Conservation (phyloP, 1,140 invertebrate genomes). For the Drosophila rufa region DNA sequence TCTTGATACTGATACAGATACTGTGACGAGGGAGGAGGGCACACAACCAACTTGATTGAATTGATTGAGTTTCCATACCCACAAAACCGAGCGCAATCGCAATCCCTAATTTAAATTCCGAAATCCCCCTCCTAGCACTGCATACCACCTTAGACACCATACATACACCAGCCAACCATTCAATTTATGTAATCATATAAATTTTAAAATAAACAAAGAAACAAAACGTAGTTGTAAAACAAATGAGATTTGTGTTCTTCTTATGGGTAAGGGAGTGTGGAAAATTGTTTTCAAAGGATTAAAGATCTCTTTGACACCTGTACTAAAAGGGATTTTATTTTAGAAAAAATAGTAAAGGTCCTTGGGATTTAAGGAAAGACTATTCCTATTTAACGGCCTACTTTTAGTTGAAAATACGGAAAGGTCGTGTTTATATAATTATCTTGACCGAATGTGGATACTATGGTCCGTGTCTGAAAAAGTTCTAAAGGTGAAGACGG, state of each 20-base stretch:
- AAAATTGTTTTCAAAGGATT: neutral
- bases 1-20: conserved; percentile 9
- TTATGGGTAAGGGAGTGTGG: neutral
- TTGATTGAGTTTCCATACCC: conserved; percentile 17
- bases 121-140: conserved; percentile 16
- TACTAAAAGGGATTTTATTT: neutral
- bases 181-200: conserved; percentile 68
- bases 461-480: too few species aligned
- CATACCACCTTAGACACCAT: conserved; percentile 11
- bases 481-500: too few species aligned
- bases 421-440: too few species aligned
- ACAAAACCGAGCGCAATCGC: conserved; percentile 1
- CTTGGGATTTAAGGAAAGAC: too few species aligned
- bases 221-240: conserved; percentile 64
- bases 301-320: neutral
- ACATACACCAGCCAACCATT: conserved; percentile 44
- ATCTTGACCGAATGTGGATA: too few species aligned
- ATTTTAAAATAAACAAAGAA: conserved; percentile 70
- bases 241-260: conserved; percentile 11
- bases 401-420: too few species aligned
- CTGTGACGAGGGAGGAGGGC: conserved; percentile 14
- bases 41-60: conserved; percentile 36
- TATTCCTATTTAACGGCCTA: too few species aligned
- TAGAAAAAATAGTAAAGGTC: too few species aligned
- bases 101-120: neutral